Percentiles rank a stretch among this genome's conserved stretches.
These are phyloP conservation scores for Temnothorax curvispinosus DNA, from an alignment of 1,140 invertebrate genomes.

Conservation along the genomic window DNA sequence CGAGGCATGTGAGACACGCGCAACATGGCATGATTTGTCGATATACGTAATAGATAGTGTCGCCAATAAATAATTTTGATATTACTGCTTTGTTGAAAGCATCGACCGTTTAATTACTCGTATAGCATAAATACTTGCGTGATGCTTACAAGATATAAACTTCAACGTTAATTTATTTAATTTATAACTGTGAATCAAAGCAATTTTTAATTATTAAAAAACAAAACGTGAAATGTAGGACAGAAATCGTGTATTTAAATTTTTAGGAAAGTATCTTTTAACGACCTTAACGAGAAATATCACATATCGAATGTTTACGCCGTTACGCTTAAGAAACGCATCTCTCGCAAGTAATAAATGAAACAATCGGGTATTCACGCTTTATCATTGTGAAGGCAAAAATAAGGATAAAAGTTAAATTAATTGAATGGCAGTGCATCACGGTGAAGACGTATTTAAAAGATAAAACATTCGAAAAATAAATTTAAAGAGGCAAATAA, in stretches of 20 bases:
- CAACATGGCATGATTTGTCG: not conserved
- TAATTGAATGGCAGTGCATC: conserved; percentile 18
- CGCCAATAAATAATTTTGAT: conserved; percentile 25
- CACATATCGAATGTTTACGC: conserved; percentile 4
- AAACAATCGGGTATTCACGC: conserved; percentile 35
- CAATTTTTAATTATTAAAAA: conserved; percentile 9
- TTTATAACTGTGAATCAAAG: not conserved
- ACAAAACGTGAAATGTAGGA: not conserved
- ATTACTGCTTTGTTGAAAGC: not conserved
- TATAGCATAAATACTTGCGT: not conserved
- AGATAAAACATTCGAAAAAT: conserved; percentile 7
- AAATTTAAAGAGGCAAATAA: not conserved
- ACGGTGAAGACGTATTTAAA: not conserved
- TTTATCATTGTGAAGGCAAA: conserved; percentile 27
- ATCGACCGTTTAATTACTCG: not conserved
- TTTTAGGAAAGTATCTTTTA: not conserved
- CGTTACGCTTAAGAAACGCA: not conserved
- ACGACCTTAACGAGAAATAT: not conserved
- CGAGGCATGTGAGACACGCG: conserved; percentile 7
- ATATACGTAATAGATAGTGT: conserved; percentile 23
- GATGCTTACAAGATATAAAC: conserved; percentile 10
- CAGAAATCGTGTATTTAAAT: conserved; percentile 5
- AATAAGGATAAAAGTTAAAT: conserved; percentile 39
- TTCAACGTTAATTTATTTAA: not conserved
- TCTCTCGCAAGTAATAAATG: not conserved